Conservation (phyloP, 2,888 invertebrate species). For the Campoplex capitator region DNA sequence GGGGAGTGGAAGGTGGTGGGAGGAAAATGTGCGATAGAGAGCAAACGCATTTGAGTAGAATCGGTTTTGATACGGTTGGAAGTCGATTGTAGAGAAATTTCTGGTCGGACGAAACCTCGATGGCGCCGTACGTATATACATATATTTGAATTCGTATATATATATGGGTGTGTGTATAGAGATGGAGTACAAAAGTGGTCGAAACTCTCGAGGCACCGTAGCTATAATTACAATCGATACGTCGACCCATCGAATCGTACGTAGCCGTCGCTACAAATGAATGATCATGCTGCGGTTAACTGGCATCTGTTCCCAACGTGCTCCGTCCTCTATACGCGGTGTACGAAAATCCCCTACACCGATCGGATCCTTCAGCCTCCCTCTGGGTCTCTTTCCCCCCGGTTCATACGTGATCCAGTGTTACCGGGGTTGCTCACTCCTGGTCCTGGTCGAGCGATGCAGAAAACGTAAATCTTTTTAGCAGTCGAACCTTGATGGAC, state of each 20-base stretch:
- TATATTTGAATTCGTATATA: conserved; percentile 27
- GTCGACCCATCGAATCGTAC: conserved; percentile 68
- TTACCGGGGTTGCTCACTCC: conserved; percentile 42
- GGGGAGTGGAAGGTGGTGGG: conserved; percentile 27
- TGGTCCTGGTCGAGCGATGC: conserved; percentile 2
- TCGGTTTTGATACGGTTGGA: conserved; percentile 68
- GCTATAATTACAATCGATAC: conserved; percentile 69
- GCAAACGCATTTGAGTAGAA: conserved; percentile 67
- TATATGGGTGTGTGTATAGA: neutral
- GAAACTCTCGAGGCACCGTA: conserved; percentile 56
- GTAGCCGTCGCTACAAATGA: conserved; percentile 70
- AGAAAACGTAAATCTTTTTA: conserved; percentile 78
- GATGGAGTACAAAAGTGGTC: conserved; percentile 26
- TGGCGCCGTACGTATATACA: conserved; percentile 46
- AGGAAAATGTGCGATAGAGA: conserved; percentile 33
- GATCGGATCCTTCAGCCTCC: conserved; percentile 56
- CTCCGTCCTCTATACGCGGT: conserved; percentile 50
- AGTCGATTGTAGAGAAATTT: conserved; percentile 70
- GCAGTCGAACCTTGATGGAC: conserved; percentile 77
- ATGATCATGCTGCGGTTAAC: conserved; percentile 71
- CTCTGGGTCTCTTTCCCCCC: conserved; percentile 36
- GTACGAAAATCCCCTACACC: conserved; percentile 56
- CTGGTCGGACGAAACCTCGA: conserved; percentile 67
- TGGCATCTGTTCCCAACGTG: conserved; percentile 68
- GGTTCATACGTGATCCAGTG: conserved; percentile 27